Conservation (phyloP, 2,113 vertebrate genomes). For the Daubentonia madagascariensis region DNA sequence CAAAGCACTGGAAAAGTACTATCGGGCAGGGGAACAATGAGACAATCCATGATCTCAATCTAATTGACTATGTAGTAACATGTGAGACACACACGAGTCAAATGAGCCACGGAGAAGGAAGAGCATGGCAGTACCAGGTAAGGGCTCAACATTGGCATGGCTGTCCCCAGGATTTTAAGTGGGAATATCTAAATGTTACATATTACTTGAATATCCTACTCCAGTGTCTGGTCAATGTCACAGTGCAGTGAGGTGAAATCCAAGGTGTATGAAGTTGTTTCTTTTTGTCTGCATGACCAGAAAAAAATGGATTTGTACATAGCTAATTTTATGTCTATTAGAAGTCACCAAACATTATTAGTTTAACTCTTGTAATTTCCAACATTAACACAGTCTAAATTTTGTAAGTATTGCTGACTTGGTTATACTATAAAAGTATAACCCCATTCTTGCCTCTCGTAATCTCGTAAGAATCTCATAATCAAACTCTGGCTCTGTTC, state of each 20-base stretch:
- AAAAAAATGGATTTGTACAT: background rate
- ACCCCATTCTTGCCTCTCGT: background rate
- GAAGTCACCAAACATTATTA: background rate
- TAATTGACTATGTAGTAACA: background rate
- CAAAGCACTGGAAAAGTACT: background rate
- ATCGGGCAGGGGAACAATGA: background rate
- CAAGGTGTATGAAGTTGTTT: background rate
- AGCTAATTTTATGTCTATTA: background rate
- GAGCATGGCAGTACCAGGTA: accelerated
- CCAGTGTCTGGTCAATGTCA: background rate
- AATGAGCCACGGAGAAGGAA: background rate
- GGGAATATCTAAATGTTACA: background rate
- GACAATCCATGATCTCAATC: background rate
- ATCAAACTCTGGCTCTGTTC: background rate
- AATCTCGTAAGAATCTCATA: background rate
- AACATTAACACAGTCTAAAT: background rate
- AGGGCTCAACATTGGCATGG: background rate
- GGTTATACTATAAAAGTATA: background rate
- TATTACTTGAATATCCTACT: background rate
- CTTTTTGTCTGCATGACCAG: background rate
- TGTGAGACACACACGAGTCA: background rate
- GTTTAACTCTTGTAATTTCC: background rate
- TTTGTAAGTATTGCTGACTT: background rate
- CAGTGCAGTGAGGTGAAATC: background rate
- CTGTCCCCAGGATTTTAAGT: background rate